Evolutionary conservation across 1,140 invertebrate genomes (phyloP), one percentile per base, ranked within the genome.

Genomic region (Tetragonula clypearis): DNA sequence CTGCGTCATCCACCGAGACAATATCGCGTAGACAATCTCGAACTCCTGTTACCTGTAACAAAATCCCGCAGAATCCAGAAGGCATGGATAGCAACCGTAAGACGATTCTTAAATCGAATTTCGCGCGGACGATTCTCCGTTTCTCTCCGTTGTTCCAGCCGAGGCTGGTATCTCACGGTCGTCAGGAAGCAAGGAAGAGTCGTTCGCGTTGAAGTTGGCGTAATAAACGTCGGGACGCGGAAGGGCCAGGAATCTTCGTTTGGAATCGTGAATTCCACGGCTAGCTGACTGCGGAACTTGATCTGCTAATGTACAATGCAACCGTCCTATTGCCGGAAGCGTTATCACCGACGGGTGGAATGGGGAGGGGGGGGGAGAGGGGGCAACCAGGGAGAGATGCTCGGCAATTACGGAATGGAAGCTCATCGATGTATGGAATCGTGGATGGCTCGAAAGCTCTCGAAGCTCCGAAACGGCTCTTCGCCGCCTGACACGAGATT

Each of bases 341-440:
- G 82, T 90, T 90, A 90, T 90, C 88, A 72, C 30, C 53, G 75
- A 68, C 66, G 53, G 6, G 4, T 2, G 41, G 5, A 41, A 41
- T 4, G 0, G 41, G 0, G 41, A 0, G 41, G 6, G 0, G 8
- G 41, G 0, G 5, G 41, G 5, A 41, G 41, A 8, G 8, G 41
- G 41, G 8, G 6, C 41, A 85, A 82, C 87, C 88, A 66, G 30
- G 82, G 79, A 35, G 88, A 90, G 82, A 79, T 82, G 68, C 82
- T 82, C 68, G 88, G 41, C 86, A 90, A 90, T 90, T 90, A 90
- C 84, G 88, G 75, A 71, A 89, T 89, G 82, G 86, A 85, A 77
- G 65, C 79, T 79, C 85, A 55, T 90, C 79, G 82, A 89, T 90
- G 86, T 87, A 79, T 84, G 65, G 85, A 90, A 90, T 83, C 86